A percentile compares a stretch with the other conserved stretches of the same genome.
phyloP scores from a whole-genome alignment of 2,113 vertebrate genomes.

The Coryphaenoides rupestris region DNA sequence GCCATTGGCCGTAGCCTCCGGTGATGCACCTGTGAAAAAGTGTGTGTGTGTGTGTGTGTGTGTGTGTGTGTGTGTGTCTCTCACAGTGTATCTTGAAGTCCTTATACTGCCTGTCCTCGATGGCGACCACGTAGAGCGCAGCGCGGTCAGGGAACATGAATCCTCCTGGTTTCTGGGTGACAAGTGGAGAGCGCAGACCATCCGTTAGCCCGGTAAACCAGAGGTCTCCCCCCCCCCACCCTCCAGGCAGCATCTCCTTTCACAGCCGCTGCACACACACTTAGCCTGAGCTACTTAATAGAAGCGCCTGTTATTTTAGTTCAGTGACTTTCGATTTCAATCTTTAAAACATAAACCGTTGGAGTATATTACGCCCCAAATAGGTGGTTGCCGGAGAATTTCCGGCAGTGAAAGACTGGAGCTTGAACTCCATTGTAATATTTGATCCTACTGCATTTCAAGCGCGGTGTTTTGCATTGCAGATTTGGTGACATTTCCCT shows the following conservation, averaged over 20 bases:
- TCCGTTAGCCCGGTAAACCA: slow-evolving; percentile 24
- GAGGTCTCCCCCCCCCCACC: slow-evolving; percentile 14
- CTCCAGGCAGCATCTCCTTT: slow-evolving; percentile 5
- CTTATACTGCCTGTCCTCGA: slow-evolving; percentile 97
- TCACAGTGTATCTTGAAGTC: slow-evolving; percentile 99
- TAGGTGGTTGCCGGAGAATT: no score
- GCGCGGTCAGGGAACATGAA: slow-evolving; percentile 98
- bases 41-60: slow-evolving; percentile 8
- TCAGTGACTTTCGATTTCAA: background rate
- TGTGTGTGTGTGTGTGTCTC: slow-evolving; percentile 37
- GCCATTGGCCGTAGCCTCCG: slow-evolving; percentile 31
- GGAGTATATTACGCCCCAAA: no score
- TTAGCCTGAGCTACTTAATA: background rate
- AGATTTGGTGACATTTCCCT: background rate
- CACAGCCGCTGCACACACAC: background rate
- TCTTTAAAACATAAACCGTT: no score
- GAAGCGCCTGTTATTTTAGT: background rate
- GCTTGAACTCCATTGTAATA: no score
- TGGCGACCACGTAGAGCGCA: slow-evolving; percentile 94
- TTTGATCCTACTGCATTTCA: no score
- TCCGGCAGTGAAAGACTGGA: no score
- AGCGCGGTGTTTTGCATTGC: background rate
- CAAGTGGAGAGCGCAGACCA: slow-evolving; percentile 73
- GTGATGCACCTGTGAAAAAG: slow-evolving; percentile 25
- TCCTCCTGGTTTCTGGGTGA: slow-evolving; percentile 94